Percentiles rank a stretch among this genome's conserved stretches.
Evolutionary conservation across 2,797 vertebrate genomes (phyloP).

Genomic region (Nasua narica): DNA sequence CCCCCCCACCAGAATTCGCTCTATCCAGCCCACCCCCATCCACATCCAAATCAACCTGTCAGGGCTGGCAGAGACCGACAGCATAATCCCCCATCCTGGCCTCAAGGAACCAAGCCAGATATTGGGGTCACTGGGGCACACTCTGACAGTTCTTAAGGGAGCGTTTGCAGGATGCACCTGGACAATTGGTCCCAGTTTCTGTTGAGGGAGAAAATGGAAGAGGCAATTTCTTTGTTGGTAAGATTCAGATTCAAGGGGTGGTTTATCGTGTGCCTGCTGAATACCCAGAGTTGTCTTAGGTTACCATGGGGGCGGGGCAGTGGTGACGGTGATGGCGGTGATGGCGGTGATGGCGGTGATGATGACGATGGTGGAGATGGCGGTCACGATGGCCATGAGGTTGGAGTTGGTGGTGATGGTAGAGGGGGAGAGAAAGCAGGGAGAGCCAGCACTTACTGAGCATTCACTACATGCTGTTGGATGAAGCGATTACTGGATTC

Average conservation of each 20-base stretch:
- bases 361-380: accelerated
- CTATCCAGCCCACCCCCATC: neutral
- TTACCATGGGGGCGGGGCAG: neutral
- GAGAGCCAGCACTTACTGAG: neutral
- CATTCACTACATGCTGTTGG: neutral
- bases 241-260: neutral
- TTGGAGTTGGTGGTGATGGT: neutral
- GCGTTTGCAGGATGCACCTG: slow-evolving; percentile 69
- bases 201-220: neutral
- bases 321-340: accelerated
- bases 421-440: neutral
- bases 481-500: accelerated
- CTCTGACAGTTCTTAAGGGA: neutral
- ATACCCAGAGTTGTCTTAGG: neutral
- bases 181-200: neutral
- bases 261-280: neutral
- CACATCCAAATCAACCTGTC: slow-evolving; percentile 39
- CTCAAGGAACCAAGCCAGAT: slow-evolving; percentile 51
- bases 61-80: neutral
- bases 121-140: slow-evolving; percentile 62
- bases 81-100: slow-evolving; percentile 43
- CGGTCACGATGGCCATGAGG: neutral
- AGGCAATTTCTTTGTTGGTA: slow-evolving; percentile 31
- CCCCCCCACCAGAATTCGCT: neutral
- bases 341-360: too few relatives aligned